These are phyloP conservation scores for Notiomystis cincta DNA, from an alignment of 2,113 vertebrate genomes.

Conservation along the genomic window DNA sequence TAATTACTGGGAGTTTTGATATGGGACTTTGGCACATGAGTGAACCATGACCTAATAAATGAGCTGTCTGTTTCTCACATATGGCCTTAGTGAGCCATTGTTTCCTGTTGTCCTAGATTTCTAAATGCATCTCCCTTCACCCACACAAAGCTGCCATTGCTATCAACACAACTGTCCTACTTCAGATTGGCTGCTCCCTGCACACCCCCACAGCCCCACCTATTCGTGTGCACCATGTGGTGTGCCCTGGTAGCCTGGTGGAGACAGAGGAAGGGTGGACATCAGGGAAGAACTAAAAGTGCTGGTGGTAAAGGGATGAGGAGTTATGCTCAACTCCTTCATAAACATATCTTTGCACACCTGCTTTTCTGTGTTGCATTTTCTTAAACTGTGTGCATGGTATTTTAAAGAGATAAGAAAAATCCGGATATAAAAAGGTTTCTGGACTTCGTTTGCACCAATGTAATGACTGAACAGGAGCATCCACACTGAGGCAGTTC, in stretches of 20 bases:
- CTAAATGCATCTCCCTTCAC: background rate
- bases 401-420: background rate
- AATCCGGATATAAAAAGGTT: background rate
- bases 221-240: fast-evolving
- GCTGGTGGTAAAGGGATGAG: background rate
- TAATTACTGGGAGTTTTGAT: background rate
- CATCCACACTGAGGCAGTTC: background rate
- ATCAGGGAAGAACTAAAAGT: background rate
- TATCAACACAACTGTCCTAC: background rate
- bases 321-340: background rate
- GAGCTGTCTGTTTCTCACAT: background rate
- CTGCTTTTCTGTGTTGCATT: background rate
- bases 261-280: background rate
- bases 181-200: background rate
- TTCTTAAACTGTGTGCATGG: background rate
- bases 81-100: background rate
- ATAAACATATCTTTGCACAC: background rate
- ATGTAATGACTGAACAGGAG: background rate
- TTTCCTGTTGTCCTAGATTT: constrained; percentile 3
- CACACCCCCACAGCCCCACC: background rate
- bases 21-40: background rate
- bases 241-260: fast-evolving
- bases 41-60: background rate
- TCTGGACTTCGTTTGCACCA: background rate
- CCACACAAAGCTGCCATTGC: background rate